phyloP scores from a whole-genome alignment of 2,797 vertebrate species.

The Chlorospingus semifuscus region DNA sequence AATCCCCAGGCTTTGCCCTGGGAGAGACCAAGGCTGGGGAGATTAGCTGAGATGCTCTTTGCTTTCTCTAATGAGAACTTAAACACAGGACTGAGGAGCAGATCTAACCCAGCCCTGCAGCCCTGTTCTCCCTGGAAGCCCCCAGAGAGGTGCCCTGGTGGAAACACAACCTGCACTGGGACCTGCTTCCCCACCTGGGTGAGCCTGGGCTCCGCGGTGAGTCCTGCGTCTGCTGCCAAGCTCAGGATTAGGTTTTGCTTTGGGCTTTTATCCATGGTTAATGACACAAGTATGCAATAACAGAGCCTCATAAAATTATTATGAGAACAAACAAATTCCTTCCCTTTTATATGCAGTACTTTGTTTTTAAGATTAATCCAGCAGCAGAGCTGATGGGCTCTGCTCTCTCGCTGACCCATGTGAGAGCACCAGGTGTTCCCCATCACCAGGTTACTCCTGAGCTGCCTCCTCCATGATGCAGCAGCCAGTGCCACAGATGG shows the following conservation, averaged over 20 bases:
- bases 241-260: background rate
- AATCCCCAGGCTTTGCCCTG: background rate
- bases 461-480: background rate
- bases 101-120: background rate
- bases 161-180: background rate
- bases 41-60: background rate
- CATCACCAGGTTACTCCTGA: background rate
- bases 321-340: conserved; percentile 45
- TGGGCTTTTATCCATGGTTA: background rate
- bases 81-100: background rate
- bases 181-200: background rate
- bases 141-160: background rate
- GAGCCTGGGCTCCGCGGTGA: rapidly evolving
- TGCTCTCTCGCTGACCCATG: background rate
- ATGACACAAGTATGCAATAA: background rate
- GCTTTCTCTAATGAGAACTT: background rate
- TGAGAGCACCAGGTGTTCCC: background rate
- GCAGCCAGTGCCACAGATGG: background rate
- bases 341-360: background rate
- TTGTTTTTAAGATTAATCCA: background rate
- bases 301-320: conserved; percentile 23
- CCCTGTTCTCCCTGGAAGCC: background rate
- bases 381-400: background rate
- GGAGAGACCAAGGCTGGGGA: background rate
- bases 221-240: rapidly evolving